These are phyloP conservation scores for Denticeps clupeoides DNA, from an alignment of 2,797 vertebrate species.

Conservation along the genomic window DNA sequence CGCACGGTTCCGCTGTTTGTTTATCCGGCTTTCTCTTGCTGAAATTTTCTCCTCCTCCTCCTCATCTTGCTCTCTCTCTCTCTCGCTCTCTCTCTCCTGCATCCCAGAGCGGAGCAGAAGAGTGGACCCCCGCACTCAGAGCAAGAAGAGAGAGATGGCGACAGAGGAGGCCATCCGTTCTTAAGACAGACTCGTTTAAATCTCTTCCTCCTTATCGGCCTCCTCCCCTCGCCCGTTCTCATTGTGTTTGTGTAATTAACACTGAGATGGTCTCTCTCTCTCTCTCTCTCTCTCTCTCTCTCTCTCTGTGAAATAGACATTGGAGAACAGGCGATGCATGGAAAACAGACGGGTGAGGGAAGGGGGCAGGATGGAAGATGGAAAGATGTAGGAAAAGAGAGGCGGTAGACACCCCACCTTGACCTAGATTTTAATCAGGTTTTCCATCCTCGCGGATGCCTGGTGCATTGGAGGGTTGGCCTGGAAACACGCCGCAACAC, in stretches of 20 bases:
- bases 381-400: background rate
- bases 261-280: slow-evolving; percentile 3
- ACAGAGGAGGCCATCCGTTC: background rate
- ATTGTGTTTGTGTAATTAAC: slow-evolving; percentile 6
- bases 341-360: too few relatives aligned
- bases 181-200: slow-evolving; percentile 3
- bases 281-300: too few relatives aligned
- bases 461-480: background rate
- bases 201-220: background rate
- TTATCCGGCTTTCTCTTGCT: background rate
- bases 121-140: background rate
- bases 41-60: background rate
- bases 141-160: background rate
- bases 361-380: too few relatives aligned
- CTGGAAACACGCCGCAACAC: slow-evolving; percentile 7
- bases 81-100: background rate
- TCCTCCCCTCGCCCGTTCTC: background rate
- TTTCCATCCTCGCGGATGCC: background rate
- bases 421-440: slow-evolving; percentile 7
- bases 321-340: too few relatives aligned
- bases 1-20: background rate
- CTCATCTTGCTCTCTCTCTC: background rate
- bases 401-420: background rate
- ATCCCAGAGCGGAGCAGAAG: background rate
- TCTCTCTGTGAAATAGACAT: too few relatives aligned